Evolutionary conservation across 2,797 vertebrate species (phyloP), one percentile per base, ranked within the genome.

Genomic region (Acrossocheilus wenchowensis): DNA sequence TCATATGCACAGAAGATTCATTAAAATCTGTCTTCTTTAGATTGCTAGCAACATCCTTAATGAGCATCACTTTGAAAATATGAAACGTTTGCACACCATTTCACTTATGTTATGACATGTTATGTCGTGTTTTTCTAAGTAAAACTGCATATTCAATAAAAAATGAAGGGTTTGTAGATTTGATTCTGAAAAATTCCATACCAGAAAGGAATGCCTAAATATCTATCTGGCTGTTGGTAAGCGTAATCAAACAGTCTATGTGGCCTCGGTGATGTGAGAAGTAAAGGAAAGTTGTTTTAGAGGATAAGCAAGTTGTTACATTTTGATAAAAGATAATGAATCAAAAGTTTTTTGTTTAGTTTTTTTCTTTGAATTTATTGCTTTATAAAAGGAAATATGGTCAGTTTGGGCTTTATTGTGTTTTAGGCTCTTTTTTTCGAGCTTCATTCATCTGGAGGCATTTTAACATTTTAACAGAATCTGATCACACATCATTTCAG

Each of bases 401-500:
- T 34, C 8, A 30, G 30, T 19, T 50, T 74, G 11, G 26, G 8
- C 19, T 50, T 34, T 1, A 15, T 15, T 50, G 72, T 43, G 23
- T 45, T 45, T 45, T 4, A 43, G 26, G 11, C 23, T 6, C 9
- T 26, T 48, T 34, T 75, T 19, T 6, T 50, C 8, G 2, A 64
- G 8, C 43, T 17, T 77, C 30, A 10, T 77, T 78, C 9, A 62
- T n/a, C 34, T 52, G 43, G 72, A 50, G 34, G 2, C 2, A 21
- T 79, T 83, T 78, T 73, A 73, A 79, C 2, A 21, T 79, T 83
- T 78, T 73, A 73, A 79, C 41, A 30, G 34, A 69, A 50, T 43
- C 52, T 57, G 34, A 60, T 52, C 69, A 26, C 21, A 62, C 19
- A 36, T 26, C 66, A 45, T 68, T 54, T 30, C n/a, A 85, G 34